Conservation (phyloP, 2,797 vertebrate genomes). For the Neoniphon sammara region DNA sequence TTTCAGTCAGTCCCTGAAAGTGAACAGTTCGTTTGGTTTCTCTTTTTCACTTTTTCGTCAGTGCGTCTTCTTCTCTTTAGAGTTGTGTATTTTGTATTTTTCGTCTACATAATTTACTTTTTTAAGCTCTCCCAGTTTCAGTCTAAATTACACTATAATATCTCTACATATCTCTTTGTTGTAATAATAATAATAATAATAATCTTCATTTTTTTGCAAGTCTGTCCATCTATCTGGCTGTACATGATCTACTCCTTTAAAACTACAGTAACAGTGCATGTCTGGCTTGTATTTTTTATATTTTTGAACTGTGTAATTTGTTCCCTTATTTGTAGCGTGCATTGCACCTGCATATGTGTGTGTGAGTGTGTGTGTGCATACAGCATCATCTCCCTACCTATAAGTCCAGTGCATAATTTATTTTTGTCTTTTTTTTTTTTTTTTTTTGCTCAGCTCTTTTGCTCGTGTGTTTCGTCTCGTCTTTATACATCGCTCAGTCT, state of each 20-base stretch:
- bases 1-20: conserved; percentile 54
- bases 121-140: conserved; percentile 23
- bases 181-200: conserved; percentile 18
- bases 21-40: neutral
- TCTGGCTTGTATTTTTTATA: conserved; percentile 70
- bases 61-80: conserved; percentile 18
- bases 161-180: neutral
- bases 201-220: conserved; percentile 39
- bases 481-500: conserved; percentile 65
- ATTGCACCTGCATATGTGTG: conserved; percentile 50
- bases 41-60: conserved; percentile 17
- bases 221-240: conserved; percentile 49
- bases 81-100: neutral
- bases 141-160: conserved; percentile 24
- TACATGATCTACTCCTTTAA: conserved; percentile 62
- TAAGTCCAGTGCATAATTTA: conserved; percentile 69
- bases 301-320: conserved; percentile 6
- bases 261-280: conserved; percentile 79
- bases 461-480: conserved; percentile 22
- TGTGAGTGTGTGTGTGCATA: conserved; percentile 43
- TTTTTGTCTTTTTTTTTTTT: conserved; percentile 20
- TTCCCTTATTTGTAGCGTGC: conserved; percentile 44
- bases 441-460: conserved; percentile 39
- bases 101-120: neutral
- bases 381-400: conserved; percentile 44